A percentile compares a stretch with the other conserved stretches of the same genome.
Conservation (phyloP, 2,797 vertebrate genomes). For the Platalea minor region DNA sequence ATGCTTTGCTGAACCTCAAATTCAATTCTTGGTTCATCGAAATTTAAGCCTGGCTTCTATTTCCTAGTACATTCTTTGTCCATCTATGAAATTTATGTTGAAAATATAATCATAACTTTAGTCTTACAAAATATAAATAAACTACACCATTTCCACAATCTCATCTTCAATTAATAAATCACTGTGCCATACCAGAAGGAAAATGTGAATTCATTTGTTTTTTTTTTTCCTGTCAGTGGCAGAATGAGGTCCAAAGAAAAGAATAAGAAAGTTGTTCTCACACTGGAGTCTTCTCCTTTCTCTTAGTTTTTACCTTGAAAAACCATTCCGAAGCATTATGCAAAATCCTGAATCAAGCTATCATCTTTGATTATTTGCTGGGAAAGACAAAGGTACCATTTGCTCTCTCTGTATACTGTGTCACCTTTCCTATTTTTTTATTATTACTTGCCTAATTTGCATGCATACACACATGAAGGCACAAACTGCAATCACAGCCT, state of each 20-base stretch:
- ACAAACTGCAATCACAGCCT: neutral
- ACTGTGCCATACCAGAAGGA: accelerated
- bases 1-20: neutral
- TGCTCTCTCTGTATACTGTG: neutral
- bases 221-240: neutral
- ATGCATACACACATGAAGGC: neutral
- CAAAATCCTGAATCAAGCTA: neutral
- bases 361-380: neutral
- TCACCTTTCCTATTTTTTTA: neutral
- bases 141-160: neutral
- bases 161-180: neutral
- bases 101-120: neutral
- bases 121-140: neutral
- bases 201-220: neutral
- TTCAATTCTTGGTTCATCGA: neutral
- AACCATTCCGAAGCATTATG: neutral
- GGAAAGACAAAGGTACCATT: neutral
- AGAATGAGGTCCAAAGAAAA: neutral
- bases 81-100: neutral
- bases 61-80: neutral
- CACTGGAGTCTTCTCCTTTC: neutral
- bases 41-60: neutral
- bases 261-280: neutral
- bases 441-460: neutral
- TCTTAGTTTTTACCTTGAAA: neutral